A percentile compares a stretch with the other conserved stretches of the same genome.
phyloP scores from a whole-genome alignment of 2,797 vertebrate species.

The Danio aesculapii region DNA sequence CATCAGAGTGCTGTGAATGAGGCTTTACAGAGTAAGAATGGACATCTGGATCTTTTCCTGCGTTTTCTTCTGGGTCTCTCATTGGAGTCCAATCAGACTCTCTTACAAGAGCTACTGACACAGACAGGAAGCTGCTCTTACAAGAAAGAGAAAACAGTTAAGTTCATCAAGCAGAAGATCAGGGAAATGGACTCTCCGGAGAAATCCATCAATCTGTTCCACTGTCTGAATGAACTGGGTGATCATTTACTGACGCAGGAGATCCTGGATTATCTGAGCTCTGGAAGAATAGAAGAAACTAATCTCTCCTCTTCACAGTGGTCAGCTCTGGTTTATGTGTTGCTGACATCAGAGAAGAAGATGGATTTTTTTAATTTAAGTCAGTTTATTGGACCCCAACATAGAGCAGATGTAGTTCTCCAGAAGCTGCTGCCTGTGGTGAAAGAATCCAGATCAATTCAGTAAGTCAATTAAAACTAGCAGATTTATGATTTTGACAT shows the following conservation, averaged over 20 bases:
- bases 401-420: conserved; percentile 10
- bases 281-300: not conserved
- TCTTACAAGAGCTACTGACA: not conserved
- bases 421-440: not conserved
- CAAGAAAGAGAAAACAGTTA: not conserved
- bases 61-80: too few relatives aligned
- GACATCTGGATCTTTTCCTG: too few relatives aligned
- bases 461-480: conserved; percentile 14
- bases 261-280: not conserved
- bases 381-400: not conserved
- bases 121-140: not conserved
- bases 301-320: conserved; percentile 20
- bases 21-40: not conserved
- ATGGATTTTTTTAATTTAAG: not conserved
- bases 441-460: conserved; percentile 14
- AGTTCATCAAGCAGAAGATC: not conserved
- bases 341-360: conserved; percentile 15
- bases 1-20: not conserved
- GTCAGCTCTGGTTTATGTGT: not conserved
- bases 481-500: too few relatives aligned
- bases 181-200: too few relatives aligned
- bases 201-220: too few relatives aligned
- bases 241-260: conserved; percentile 19
- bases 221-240: not conserved
- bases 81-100: conserved; percentile 11